Evolutionary conservation across 2,113 vertebrate species (phyloP), one percentile per base, ranked within the genome.

Genomic region (Burhinus oedicnemus): DNA sequence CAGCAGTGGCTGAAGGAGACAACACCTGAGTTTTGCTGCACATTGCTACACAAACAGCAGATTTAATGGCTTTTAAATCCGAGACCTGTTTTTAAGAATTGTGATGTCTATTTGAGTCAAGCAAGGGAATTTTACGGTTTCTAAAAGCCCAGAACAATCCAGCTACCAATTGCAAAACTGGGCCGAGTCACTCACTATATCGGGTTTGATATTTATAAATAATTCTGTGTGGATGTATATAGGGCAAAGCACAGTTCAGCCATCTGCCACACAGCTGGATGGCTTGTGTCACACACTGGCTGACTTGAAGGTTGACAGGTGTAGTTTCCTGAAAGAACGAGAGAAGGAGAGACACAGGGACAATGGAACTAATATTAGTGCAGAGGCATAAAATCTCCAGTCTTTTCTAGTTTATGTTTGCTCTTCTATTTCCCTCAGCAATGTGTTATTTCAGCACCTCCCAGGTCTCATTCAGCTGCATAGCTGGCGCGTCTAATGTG

Each of bases 261-360:
- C 81, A 91, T 79, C 92, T 93, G 78, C 38, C 52, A 55, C 90
- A 60, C 65, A 91, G 78, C 95, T 94, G 92, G 82, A 68, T 76
- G 52, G 54, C 36, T 80, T 44, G 34, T 77, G 62, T 79, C 89
- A 51, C 32, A 85, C 1, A 2, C 34, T 74, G 83, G 36, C 27
- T 62, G 45, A 54, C 68, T 49, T 64, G 83, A 69, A 89, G 27
- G 49, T 38, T 66, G 38, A 68, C 29, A 49, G 70, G 42, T 86
- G 17, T 22, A 74, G 11, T 77, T 74, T 74, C 3, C 1, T 66
- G 25, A 78, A 82, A 54, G 30, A 30, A 34, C 32, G 22, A 65
- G 11, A 32, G 51, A 55, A 74, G 77, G 25, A 32, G 6, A 64
- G 49, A 82, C 13, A 26, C 2, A 4, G 13, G 12, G 15, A 81